These are phyloP conservation scores for Pelobates cultripes DNA, from an alignment of 2,797 vertebrate species.

Conservation along the genomic window DNA sequence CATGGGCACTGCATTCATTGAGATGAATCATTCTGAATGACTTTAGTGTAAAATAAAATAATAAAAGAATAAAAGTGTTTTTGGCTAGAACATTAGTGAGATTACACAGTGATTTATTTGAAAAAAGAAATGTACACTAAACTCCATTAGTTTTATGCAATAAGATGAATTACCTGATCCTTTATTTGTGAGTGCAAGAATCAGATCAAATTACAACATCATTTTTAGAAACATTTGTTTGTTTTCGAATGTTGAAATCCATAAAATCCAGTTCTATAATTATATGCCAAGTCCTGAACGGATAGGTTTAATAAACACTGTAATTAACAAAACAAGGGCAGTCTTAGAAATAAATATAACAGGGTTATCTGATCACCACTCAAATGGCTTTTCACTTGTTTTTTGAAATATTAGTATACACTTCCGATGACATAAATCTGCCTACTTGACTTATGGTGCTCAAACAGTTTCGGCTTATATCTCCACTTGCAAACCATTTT, in stretches of 20 bases:
- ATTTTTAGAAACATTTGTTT: conserved; percentile 42
- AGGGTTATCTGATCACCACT: conserved; percentile 5
- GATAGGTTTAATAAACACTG: conserved; percentile 42
- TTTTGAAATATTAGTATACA: background rate
- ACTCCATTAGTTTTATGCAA: background rate
- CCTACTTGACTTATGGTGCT: background rate
- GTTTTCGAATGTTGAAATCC: conserved; percentile 37
- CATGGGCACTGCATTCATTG: too few relatives aligned
- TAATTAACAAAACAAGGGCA: conserved; percentile 41
- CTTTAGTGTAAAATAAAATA: background rate
- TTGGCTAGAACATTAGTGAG: background rate
- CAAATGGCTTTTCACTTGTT: conserved; percentile 4
- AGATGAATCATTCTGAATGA: too few relatives aligned
- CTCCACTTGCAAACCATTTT: too few relatives aligned
- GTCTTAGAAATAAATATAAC: conserved; percentile 5
- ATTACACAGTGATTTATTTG: conserved; percentile 31
- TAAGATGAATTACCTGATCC: conserved; percentile 23
- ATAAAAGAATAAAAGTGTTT: conserved; percentile 4
- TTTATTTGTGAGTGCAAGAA: conserved; percentile 28
- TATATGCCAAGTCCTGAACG: conserved; percentile 39
- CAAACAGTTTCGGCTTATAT: too few relatives aligned
- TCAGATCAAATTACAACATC: conserved; percentile 39
- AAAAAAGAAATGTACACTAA: conserved; percentile 1
- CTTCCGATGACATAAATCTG: background rate
- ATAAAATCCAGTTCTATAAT: conserved; percentile 37